phyloP scores from a whole-genome alignment of 2,888 invertebrate species.

The Tetranychus truncatus region DNA sequence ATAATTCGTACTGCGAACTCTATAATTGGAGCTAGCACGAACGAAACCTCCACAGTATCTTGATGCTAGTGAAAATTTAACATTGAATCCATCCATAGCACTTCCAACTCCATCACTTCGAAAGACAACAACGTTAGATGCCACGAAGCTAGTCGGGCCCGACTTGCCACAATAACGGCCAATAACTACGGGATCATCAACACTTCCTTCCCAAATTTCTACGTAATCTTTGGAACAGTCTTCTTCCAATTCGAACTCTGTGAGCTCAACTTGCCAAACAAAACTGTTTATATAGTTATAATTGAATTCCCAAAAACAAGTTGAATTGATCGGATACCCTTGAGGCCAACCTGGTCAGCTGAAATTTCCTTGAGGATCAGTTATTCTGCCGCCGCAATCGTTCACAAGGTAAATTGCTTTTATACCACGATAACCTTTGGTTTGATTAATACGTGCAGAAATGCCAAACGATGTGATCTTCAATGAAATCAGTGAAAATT shows the following conservation, averaged over 20 bases:
- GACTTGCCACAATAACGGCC: constrained; percentile 29
- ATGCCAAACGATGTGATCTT: constrained; percentile 3
- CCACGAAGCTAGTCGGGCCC: too few relatives aligned
- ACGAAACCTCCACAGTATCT: constrained; percentile 50
- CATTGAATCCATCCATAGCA: constrained; percentile 34
- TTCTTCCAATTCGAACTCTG: constrained; percentile 39
- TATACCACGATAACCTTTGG: constrained; percentile 16
- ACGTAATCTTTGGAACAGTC: constrained; percentile 43
- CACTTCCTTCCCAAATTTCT: constrained; percentile 39
- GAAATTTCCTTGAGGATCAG: constrained; percentile 36
- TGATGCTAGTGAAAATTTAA: constrained; percentile 29
- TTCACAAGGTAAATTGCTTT: constrained; percentile 15
- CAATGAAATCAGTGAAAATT: constrained; percentile 27
- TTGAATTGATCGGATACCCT: constrained; percentile 39
- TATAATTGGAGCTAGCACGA: constrained; percentile 33
- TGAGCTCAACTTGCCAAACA: constrained; percentile 37
- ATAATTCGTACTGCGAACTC: constrained; percentile 44
- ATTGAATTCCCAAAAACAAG: constrained; percentile 49
- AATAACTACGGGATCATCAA: constrained; percentile 37
- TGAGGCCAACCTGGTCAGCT: constrained; percentile 41
- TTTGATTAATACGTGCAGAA: constrained; percentile 13
- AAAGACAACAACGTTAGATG: neutral
- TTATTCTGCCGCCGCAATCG: constrained; percentile 48
- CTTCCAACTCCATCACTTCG: constrained; percentile 26
- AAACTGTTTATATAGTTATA: neutral